These are phyloP conservation scores for Phthorimaea operculella DNA, from an alignment of 1,140 invertebrate genomes.

Conservation along the genomic window DNA sequence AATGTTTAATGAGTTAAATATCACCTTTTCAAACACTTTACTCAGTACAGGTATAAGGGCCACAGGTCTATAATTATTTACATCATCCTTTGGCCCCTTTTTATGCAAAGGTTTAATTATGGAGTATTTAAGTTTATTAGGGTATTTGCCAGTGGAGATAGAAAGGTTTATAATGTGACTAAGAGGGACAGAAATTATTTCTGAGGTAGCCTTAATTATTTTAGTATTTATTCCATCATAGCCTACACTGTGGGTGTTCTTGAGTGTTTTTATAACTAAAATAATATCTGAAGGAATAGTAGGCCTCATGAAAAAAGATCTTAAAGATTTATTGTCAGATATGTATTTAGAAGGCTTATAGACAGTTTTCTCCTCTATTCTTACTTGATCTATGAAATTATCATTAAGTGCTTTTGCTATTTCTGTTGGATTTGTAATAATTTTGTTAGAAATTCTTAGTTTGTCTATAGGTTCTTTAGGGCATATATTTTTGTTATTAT, in stretches of 20 bases:
- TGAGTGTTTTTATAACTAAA: constrained; percentile 9
- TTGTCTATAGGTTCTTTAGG: not conserved
- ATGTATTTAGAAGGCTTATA: not conserved
- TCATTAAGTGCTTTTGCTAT: constrained; percentile 8
- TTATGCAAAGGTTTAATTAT: constrained; percentile 10
- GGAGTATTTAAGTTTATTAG: constrained; percentile 6
- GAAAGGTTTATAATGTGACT: constrained; percentile 5
- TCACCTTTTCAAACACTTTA: constrained; percentile 13
- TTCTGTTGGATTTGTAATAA: not conserved
- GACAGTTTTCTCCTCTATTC: not conserved
- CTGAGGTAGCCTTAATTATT: constrained; percentile 9
- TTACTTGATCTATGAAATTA: constrained; percentile 1
- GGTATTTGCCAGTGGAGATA: not conserved
- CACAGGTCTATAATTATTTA: constrained; percentile 6
- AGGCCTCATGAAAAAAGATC: constrained; percentile 9
- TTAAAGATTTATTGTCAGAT: not conserved
- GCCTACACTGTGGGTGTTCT: constrained; percentile 14
- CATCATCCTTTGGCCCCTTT: constrained; percentile 3
- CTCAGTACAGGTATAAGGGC: constrained; percentile 7
- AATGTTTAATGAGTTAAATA: not conserved
- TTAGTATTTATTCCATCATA: constrained; percentile 13
- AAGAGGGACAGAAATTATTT: not conserved
- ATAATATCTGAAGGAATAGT: constrained; percentile 7
- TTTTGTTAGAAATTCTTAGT: not conserved
- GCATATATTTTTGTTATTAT: not conserved